Conservation (phyloP, 2,888 invertebrate species). For the Enoplolaimus lenunculus region DNA sequence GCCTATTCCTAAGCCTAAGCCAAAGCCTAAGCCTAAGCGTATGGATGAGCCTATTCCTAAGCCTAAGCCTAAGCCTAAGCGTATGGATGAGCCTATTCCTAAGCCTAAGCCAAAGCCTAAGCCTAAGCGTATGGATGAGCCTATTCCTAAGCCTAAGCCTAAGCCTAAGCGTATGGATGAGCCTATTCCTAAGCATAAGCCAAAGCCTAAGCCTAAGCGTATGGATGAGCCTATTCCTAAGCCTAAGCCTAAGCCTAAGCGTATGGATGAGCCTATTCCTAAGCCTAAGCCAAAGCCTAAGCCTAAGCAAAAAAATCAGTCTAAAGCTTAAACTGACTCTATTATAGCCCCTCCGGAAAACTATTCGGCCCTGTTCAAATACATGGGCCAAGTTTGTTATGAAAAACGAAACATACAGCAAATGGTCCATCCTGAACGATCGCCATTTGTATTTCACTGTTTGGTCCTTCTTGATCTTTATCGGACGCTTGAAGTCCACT, state of each 20-base stretch:
- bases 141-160: too few species aligned
- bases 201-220: neutral
- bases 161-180: too few species aligned
- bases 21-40: too few species aligned
- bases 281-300: neutral
- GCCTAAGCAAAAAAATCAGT: too few species aligned
- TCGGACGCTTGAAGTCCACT: conserved; percentile 34
- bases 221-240: neutral
- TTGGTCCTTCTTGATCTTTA: conserved; percentile 35
- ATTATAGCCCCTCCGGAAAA: too few species aligned
- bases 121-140: too few species aligned
- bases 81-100: too few species aligned
- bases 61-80: too few species aligned
- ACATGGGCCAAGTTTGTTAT: neutral
- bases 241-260: neutral
- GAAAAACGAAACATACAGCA: conserved; percentile 4
- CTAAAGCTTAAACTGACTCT: too few species aligned
- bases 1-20: too few species aligned
- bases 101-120: too few species aligned
- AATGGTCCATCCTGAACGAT: conserved; percentile 26
- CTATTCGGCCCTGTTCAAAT: neutral
- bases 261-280: neutral
- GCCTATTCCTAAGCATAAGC: neutral
- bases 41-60: too few species aligned
- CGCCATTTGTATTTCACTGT: conserved; percentile 33